phyloP scores from a whole-genome alignment of 1,140 invertebrate species.

The Orchestia grillus region DNA sequence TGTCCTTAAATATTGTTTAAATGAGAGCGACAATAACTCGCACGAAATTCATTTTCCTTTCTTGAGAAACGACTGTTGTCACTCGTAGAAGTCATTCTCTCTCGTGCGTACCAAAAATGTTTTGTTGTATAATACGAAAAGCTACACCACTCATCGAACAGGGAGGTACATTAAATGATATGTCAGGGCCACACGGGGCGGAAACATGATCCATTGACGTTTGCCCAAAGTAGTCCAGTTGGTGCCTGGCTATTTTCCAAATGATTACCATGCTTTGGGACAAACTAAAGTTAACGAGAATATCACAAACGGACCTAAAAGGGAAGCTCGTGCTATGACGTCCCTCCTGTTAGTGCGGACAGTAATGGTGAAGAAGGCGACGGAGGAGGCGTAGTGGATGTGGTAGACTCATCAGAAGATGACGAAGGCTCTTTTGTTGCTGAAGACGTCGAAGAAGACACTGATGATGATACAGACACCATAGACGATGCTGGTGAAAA shows the following conservation, averaged over 20 bases:
- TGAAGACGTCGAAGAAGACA: constrained; percentile 8
- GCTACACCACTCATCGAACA: background rate
- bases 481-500: background rate
- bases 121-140: background rate
- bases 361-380: background rate
- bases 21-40: background rate
- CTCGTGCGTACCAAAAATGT: background rate
- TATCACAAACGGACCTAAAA: background rate
- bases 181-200: background rate
- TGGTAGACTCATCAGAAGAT: background rate
- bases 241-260: background rate
- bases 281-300: background rate
- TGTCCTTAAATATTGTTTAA: background rate
- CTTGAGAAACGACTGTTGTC: background rate
- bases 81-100: background rate
- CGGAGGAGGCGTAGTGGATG: background rate
- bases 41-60: background rate
- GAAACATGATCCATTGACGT: background rate
- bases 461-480: background rate
- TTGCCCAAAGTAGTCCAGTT: background rate
- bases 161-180: background rate
- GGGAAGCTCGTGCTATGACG: background rate
- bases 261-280: background rate
- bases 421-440: background rate
- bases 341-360: background rate